These are phyloP conservation scores for Resseliella maxima DNA, from an alignment of 2,888 invertebrate genomes.

Conservation along the genomic window DNA sequence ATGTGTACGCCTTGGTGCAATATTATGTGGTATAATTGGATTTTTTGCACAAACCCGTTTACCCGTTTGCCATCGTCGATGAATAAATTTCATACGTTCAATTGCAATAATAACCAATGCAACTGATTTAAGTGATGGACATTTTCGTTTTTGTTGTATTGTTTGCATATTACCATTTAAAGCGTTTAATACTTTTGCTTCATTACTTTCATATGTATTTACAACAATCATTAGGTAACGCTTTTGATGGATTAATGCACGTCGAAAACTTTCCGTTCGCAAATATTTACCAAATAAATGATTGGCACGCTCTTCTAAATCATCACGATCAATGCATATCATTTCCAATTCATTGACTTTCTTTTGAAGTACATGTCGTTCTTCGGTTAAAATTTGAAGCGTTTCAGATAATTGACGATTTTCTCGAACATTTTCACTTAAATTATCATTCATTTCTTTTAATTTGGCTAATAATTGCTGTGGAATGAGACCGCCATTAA, in stretches of 20 bases:
- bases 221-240: conserved; percentile 80
- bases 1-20: background rate
- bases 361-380: conserved; percentile 68
- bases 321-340: conserved; percentile 61
- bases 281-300: conserved; percentile 77
- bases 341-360: conserved; percentile 68
- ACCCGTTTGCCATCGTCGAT: conserved; percentile 73
- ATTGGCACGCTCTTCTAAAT: conserved; percentile 64
- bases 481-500: conserved; percentile 64
- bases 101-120: conserved; percentile 72
- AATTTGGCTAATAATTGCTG: conserved; percentile 67
- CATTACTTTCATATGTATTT: conserved; percentile 67
- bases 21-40: background rate
- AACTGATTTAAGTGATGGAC: conserved; percentile 67
- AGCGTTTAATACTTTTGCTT: conserved; percentile 63
- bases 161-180: conserved; percentile 61
- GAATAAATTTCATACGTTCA: conserved; percentile 75
- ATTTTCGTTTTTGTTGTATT: conserved; percentile 61
- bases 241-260: conserved; percentile 91
- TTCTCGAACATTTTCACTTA: conserved; percentile 69
- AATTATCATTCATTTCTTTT: conserved; percentile 69
- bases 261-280: conserved; percentile 85
- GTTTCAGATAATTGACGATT: conserved; percentile 70
- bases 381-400: conserved; percentile 67
- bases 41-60: conserved; percentile 66